These are phyloP conservation scores for Agriopis leucophaearia DNA, from an alignment of 2,888 invertebrate species.

Conservation along the genomic window DNA sequence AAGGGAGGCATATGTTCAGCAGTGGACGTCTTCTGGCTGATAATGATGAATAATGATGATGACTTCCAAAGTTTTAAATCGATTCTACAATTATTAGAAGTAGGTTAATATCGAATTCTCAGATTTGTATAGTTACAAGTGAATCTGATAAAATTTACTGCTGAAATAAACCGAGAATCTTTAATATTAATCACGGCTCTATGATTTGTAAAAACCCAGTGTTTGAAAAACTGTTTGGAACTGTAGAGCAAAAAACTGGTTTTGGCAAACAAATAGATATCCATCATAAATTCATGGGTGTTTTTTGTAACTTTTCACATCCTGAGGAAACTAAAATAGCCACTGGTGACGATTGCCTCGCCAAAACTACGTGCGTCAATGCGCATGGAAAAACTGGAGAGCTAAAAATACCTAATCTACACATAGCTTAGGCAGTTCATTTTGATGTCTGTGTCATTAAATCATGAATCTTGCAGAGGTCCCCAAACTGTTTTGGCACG, in stretches of 20 bases:
- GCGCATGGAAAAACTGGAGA: conserved; percentile 23
- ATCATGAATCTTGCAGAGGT: not conserved
- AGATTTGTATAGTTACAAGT: no score
- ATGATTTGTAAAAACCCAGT: no score
- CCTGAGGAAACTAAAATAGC: conserved; percentile 11
- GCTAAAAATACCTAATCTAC: conserved; percentile 3
- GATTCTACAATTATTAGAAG: no score
- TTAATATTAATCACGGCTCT: not conserved
- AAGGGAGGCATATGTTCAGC: no score
- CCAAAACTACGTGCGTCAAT: conserved; percentile 32
- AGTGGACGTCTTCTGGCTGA: no score
- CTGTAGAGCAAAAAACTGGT: not conserved
- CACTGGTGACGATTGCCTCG: conserved; percentile 6
- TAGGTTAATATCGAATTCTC: no score
- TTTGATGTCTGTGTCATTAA: not conserved
- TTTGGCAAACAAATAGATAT: not conserved
- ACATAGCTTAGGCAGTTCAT: not conserved
- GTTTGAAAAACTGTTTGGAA: not conserved
- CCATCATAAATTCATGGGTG: not conserved
- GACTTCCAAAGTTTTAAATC: no score
- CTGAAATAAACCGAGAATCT: not conserved
- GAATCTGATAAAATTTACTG: no score
- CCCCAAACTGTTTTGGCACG: no score
- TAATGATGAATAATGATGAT: no score
- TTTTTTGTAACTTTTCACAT: conserved; percentile 9